Evolutionary conservation across 2,113 vertebrate genomes (phyloP).

Genomic region (Pterophyllum scalare): DNA sequence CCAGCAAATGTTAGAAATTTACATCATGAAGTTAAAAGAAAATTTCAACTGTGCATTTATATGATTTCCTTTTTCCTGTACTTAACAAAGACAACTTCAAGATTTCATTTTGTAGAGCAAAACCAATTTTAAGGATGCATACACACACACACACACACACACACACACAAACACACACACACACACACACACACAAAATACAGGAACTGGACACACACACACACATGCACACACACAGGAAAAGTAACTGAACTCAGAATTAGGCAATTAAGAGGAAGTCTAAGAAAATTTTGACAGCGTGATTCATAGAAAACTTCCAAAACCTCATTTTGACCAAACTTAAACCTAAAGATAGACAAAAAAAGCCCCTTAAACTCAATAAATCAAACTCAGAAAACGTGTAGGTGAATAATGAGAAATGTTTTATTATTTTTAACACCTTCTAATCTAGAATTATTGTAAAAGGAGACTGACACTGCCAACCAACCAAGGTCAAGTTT

Average conservation of each 20-base stretch:
- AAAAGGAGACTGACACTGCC: not conserved
- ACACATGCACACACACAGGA: not conserved
- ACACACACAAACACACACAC: not conserved
- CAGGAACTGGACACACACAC: not conserved
- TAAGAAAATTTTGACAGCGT: not conserved
- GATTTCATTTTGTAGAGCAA: not conserved
- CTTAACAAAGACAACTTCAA: not conserved
- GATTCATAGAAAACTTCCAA: slow-evolving; percentile 11
- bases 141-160: not conserved
- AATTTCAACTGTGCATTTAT: not conserved
- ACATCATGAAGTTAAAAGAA: not conserved
- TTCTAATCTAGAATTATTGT: not conserved
- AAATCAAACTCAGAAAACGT: not conserved
- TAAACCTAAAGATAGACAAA: not conserved
- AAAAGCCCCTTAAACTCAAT: not conserved
- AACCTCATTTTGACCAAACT: slow-evolving; percentile 4
- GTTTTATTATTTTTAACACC: not conserved
- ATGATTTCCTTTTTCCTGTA: not conserved
- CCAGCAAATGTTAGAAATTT: not conserved
- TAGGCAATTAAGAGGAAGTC: slow-evolving; percentile 39
- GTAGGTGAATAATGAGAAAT: not conserved
- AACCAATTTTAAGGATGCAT: not conserved
- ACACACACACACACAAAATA: not conserved
- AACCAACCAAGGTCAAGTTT: not conserved
- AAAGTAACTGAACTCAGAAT: no score